These are phyloP conservation scores for Rhabdornis inornatus DNA, from an alignment of 2,113 vertebrate species.

Conservation along the genomic window DNA sequence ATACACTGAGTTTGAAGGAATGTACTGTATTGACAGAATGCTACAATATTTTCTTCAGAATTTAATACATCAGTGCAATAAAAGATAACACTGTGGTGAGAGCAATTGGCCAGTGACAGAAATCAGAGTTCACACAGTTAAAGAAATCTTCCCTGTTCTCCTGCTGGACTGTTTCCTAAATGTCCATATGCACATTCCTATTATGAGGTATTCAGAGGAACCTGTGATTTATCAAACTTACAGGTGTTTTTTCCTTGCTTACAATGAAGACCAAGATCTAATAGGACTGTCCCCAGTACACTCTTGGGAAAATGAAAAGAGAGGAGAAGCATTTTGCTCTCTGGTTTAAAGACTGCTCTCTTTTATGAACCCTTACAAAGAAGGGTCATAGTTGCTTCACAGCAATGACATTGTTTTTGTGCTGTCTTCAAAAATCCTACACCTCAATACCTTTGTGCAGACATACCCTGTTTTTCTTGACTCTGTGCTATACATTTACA, in stretches of 20 bases:
- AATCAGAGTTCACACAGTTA: background rate
- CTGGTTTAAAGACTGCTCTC: background rate
- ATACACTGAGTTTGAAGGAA: background rate
- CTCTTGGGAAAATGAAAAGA: background rate
- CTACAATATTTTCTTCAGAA: background rate
- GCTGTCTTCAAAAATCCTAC: background rate
- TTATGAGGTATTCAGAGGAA: background rate
- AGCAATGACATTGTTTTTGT: background rate
- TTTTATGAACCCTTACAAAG: background rate
- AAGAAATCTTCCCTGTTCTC: background rate
- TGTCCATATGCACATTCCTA: too few species aligned
- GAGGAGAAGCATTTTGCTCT: background rate
- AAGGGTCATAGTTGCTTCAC: background rate
- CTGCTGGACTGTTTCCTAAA: background rate
- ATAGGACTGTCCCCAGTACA: background rate
- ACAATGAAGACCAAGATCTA: background rate
- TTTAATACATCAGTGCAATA: background rate
- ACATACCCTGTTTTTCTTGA: background rate
- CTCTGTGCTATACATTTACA: background rate
- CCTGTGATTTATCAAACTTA: background rate
- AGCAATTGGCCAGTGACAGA: background rate
- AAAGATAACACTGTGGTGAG: background rate
- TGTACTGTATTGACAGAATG: background rate
- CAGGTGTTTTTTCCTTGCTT: background rate
- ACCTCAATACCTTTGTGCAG: background rate